Evolutionary conservation across 2,888 invertebrate species (phyloP), one percentile per base, ranked within the genome.

Genomic region (Lordiphosa andalusiaca): DNA sequence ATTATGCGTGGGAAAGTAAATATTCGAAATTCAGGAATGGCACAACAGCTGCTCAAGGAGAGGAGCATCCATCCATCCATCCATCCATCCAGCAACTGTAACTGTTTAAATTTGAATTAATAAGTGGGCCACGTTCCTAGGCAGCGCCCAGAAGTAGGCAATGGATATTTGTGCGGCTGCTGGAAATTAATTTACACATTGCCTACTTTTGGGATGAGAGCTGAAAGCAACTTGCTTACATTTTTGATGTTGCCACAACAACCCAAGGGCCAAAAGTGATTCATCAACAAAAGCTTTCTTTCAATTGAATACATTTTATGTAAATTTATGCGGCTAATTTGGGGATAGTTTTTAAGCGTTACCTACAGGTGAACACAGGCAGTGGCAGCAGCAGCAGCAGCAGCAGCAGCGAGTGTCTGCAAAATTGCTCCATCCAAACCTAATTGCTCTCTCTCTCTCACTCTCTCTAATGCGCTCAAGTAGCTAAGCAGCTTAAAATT

Each of bases 401-500:
- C n/a, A 16, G 16, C 16, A 16, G 16, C 1, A 16, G 16, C 16
- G 16, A 16, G 16, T 16, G 16, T 16, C 16, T 16, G 1, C 16
- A 16, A 16, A 1, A 16, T 16, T n/a, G n/a, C n/a, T n/a, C n/a
- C n/a, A n/a, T n/a, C n/a, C 16, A 16, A 1, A 16, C 16, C 16
- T 16, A 16, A 16, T 16, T 16, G 16, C 16, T 16, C 16, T 2
- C 16, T 16, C 16, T 16, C 16, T 16, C 16, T 16, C 16, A 82
- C 82, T 76, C 82, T 82, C 16, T 77, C 59, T 68, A 74, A 78
- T 67, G 70, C 72, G 75, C 78, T 77, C 65, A 71, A 60, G 48
- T 59, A 9, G 40, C 37, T 71, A 81, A 76, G 75, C 78, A 39
- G 82, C 76, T 76, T 77, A 77, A 57, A 53, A 53, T 59, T 54